Evolutionary conservation across 2,113 vertebrate genomes (phyloP), one percentile per base, ranked within the genome.

Genomic region (Monopterus albus): DNA sequence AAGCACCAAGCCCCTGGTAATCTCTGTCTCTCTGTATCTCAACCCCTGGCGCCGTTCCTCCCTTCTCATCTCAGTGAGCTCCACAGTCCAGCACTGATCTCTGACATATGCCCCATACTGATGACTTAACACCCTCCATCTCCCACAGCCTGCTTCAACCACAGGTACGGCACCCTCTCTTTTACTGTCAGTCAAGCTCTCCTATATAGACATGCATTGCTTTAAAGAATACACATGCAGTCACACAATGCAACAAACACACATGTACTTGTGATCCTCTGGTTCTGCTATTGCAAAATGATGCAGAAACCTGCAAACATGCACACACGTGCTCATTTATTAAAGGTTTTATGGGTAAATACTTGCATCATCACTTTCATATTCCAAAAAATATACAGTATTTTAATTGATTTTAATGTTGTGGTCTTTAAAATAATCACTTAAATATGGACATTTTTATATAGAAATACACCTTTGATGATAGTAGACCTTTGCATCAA

Each of bases 31-130:
- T 47, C 21, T n/a, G n/a, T n/a, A n/a, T n/a, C n/a, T 70, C 72
- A 23, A 68, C 49, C 68, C 66, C 46, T 39, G 23, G 47, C 49
- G 25, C 43, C 59, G 55, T 68, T 68, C 60, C 71, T 75, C 68
- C 59, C 51, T 29, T 65, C 70, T 72, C 76, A 68, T 83, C 81
- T 75, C 75, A 63, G 73, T 72, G 78, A 78, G 86, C 81, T 64
- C 65, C 53, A 43, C 60, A 65, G 72, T 70, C 60, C 77, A 65
- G 52, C 25, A 6, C 85, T 89, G 84, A 89, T 88, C 87, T 87
- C 75, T 82, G 78, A 86, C 88, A 90, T 87, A 85, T 83, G 85
- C 78, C 68, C 83, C 87, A 89, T 88, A 88, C 82, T 79, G 81
- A 85, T 56, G 83, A 83, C 82, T 87, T 91, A 88, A 83, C 89